A percentile compares a stretch with the other conserved stretches of the same genome.
These are phyloP conservation scores for Ennomos quercinarius DNA, from an alignment of 2,888 invertebrate genomes.

Conservation along the genomic window DNA sequence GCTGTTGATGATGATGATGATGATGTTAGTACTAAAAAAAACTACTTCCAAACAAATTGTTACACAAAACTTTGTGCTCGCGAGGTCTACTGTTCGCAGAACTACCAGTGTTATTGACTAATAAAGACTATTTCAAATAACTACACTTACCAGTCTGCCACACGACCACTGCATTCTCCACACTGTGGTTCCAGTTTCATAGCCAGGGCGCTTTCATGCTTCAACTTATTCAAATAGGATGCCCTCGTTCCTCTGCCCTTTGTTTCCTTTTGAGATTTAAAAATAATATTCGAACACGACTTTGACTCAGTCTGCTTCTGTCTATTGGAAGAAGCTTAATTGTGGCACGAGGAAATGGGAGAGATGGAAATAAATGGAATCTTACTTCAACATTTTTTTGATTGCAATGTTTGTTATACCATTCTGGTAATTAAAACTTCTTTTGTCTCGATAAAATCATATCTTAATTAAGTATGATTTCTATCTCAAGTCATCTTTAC, in stretches of 20 bases:
- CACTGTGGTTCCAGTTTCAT: neutral
- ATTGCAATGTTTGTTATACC: neutral
- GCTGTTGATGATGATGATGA: too few relatives aligned
- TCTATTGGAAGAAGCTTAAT: constrained; percentile 28
- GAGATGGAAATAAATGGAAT: constrained; percentile 18
- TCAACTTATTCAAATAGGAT: constrained; percentile 54
- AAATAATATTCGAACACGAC: constrained; percentile 41
- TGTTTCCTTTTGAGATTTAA: constrained; percentile 44
- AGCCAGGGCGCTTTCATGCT: constrained; percentile 41
- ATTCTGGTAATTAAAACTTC: neutral
- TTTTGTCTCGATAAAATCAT: too few relatives aligned
- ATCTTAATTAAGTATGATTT: too few relatives aligned
- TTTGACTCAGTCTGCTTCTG: constrained; percentile 30
- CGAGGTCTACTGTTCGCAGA: too few relatives aligned
- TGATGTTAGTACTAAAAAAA: too few relatives aligned
- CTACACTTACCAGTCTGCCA: too few relatives aligned
- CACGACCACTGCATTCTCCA: constrained; percentile 24
- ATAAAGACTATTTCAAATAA: too few relatives aligned
- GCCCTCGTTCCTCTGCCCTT: constrained; percentile 45
- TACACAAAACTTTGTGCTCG: too few relatives aligned
- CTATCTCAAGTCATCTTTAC: too few relatives aligned
- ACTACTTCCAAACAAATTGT: too few relatives aligned
- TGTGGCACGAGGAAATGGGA: constrained; percentile 24
- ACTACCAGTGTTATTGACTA: too few relatives aligned
- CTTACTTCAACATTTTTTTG: constrained; percentile 4